These are phyloP conservation scores for Drosophila falleni DNA, from an alignment of 2,888 invertebrate genomes.

Conservation along the genomic window DNA sequence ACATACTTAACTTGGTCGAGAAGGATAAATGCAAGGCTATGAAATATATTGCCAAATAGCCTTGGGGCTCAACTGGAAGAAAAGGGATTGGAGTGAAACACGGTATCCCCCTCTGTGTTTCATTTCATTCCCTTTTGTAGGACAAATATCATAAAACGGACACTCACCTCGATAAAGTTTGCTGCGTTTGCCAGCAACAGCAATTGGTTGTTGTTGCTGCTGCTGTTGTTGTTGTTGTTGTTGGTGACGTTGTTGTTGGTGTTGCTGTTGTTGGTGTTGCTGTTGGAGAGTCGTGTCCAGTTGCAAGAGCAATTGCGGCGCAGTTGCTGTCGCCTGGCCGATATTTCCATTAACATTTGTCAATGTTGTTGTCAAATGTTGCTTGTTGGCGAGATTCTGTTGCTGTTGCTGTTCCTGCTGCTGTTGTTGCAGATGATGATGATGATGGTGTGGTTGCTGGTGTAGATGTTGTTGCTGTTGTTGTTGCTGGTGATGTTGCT, in stretches of 20 bases:
- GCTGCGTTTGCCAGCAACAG: constrained; percentile 89
- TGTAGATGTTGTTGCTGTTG: constrained; percentile 36
- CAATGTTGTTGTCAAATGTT: constrained; percentile 60
- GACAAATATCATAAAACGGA: constrained; percentile 78
- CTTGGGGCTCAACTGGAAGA: constrained; percentile 33
- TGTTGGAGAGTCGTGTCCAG: constrained; percentile 90
- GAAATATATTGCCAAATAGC: constrained; percentile 41
- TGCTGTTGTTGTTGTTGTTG: constrained; percentile 85
- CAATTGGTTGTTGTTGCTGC: constrained; percentile 87
- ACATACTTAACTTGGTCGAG: constrained; percentile 14
- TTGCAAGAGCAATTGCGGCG: constrained; percentile 89
- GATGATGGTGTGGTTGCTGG: constrained; percentile 42
- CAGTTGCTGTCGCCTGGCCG: constrained; percentile 59
- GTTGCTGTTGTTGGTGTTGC: constrained; percentile 75
- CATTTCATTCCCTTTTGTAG: constrained; percentile 24
- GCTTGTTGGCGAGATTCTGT: constrained; percentile 56
- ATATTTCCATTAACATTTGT: constrained; percentile 74
- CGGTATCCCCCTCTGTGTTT: too few relatives aligned
- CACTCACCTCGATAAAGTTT: constrained; percentile 91
- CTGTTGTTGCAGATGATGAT: constrained; percentile 36
- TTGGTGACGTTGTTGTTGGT: constrained; percentile 37
- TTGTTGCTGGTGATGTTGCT: constrained; percentile 30
- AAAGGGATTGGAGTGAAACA: constrained; percentile 15
- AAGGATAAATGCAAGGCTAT: constrained; percentile 15
- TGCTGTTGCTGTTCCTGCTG: constrained; percentile 35